phyloP scores from a whole-genome alignment of 2,113 vertebrate species.

The Microcebus jonahi region DNA sequence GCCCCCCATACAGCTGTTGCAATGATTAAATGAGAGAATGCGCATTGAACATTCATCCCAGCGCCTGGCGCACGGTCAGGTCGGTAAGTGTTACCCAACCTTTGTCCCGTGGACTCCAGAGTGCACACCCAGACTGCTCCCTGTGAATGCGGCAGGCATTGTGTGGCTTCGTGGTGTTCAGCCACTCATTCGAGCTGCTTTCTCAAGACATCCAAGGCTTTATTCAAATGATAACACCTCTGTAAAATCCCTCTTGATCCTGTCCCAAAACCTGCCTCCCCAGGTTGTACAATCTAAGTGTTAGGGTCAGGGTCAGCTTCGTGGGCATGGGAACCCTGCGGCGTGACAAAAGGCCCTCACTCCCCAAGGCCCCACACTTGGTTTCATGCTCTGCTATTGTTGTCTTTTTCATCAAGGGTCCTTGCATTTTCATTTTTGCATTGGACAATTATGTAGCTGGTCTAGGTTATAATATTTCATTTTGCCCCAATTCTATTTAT shows the following conservation, averaged over 20 bases:
- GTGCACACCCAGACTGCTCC: not conserved
- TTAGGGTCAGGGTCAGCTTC: not conserved
- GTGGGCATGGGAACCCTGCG: fast-evolving
- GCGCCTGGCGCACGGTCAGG: not conserved
- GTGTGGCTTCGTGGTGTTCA: fast-evolving
- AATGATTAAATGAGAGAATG: not conserved
- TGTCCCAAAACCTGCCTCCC: not conserved
- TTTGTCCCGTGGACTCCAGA: not conserved
- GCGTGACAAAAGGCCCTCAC: not conserved
- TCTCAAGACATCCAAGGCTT: not conserved
- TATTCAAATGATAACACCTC: not conserved
- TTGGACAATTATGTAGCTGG: not conserved
- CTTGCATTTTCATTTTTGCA: not conserved
- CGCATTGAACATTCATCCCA: not conserved
- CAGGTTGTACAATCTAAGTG: not conserved
- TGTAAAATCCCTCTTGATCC: not conserved
- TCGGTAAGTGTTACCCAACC: not conserved
- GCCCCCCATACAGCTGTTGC: fast-evolving
- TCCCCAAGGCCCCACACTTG: not conserved
- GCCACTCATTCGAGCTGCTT: not conserved
- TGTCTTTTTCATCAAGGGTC: not conserved
- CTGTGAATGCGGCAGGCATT: not conserved
- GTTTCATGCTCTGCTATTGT: not conserved
- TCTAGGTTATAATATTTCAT: not conserved
- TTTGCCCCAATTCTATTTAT: not conserved